Evolutionary conservation across 2,888 invertebrate genomes (phyloP).

Genomic region (Amitus sp.): DNA sequence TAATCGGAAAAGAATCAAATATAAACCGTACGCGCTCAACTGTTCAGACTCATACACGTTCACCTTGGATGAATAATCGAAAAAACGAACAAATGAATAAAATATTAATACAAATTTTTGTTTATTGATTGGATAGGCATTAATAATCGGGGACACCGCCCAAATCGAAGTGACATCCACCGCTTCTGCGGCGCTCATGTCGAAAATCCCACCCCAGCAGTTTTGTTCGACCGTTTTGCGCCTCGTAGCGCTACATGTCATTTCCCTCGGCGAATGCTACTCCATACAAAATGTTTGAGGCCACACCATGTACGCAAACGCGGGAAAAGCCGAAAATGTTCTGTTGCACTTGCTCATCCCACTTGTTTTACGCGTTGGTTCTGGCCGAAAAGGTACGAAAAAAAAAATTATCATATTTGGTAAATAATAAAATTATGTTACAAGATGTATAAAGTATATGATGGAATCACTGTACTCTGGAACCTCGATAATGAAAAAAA

Average conservation of each 20-base stretch:
- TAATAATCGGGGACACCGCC: constrained; percentile 82
- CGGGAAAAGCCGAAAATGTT: constrained; percentile 95
- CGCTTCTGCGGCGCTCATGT: constrained; percentile 83
- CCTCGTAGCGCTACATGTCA: constrained; percentile 92
- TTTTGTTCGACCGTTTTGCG: constrained; percentile 98
- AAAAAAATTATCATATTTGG: too few relatives aligned
- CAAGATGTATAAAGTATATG: too few relatives aligned
- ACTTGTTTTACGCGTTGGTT: constrained; percentile 92
- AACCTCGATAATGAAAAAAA: too few relatives aligned
- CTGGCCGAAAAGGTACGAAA: constrained; percentile 94
- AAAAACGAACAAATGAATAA: too few relatives aligned
- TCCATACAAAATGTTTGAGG: constrained; percentile 96
- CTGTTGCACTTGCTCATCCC: constrained; percentile 97
- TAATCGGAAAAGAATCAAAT: too few relatives aligned
- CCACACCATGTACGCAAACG: constrained; percentile 85
- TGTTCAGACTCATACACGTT: too few relatives aligned
- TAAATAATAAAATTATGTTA: too few relatives aligned
- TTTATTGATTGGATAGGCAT: constrained; percentile 68
- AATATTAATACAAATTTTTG: too few relatives aligned
- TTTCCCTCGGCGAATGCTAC: constrained; percentile 90
- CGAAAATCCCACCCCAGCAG: constrained; percentile 91
- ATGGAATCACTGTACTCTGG: too few relatives aligned
- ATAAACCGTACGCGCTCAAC: too few relatives aligned
- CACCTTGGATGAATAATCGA: too few relatives aligned
- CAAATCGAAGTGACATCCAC: constrained; percentile 84